Conservation (phyloP, 2,113 vertebrate genomes). For the Aphelocoma coerulescens region DNA sequence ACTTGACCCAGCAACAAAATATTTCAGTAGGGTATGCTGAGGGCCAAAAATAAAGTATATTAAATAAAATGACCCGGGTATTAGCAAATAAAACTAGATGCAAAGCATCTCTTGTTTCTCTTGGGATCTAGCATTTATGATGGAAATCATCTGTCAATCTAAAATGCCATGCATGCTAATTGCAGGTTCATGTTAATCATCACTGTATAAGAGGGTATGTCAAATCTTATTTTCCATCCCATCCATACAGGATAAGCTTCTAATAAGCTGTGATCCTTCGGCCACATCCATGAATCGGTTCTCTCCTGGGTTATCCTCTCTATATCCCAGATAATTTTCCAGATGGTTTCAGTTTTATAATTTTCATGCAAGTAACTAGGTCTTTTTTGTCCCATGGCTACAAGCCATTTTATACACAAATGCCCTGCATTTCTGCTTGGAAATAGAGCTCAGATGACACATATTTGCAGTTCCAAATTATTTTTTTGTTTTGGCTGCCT, state of each 20-base stretch:
- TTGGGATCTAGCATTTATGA: not conserved
- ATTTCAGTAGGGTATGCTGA: not conserved
- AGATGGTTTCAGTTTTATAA: slow-evolving; percentile 20
- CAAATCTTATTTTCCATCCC: slow-evolving; percentile 35
- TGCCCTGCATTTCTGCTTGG: not conserved
- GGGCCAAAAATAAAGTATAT: not conserved
- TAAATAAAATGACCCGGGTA: not conserved
- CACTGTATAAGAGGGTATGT: not conserved
- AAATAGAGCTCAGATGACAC: not conserved
- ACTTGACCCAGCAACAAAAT: slow-evolving; percentile 4
- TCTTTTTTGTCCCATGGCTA: not conserved
- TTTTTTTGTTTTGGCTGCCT: not conserved
- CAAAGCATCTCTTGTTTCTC: not conserved
- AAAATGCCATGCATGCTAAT: not conserved
- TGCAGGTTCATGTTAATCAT: slow-evolving; percentile 27
- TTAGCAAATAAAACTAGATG: slow-evolving; percentile 5
- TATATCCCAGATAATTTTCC: not conserved
- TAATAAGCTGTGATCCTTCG: slow-evolving; percentile 17
- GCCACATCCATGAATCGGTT: not conserved
- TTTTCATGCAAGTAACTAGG: not conserved
- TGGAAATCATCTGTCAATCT: slow-evolving; percentile 19
- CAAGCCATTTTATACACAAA: not conserved
- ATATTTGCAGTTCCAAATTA: not conserved
- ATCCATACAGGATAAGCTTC: slow-evolving; percentile 12
- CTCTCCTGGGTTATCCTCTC: not conserved